A percentile compares a stretch with the other conserved stretches of the same genome.
phyloP scores from a whole-genome alignment of 2,888 invertebrate species.

The Eurois occulta region DNA sequence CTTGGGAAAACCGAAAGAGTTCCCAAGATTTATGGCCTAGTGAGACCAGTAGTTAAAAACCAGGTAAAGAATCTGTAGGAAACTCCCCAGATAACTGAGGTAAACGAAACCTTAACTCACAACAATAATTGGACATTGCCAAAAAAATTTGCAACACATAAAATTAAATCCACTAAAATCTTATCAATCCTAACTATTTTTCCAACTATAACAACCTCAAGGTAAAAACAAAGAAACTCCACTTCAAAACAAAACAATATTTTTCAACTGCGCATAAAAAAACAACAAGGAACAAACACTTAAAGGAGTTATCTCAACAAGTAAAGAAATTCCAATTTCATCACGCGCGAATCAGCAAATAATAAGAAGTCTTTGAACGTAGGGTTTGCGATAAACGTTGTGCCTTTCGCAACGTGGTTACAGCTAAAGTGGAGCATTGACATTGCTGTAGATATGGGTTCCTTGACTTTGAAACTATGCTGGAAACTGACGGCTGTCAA shows the following conservation, averaged over 20 bases:
- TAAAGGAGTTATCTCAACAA: conserved; percentile 53
- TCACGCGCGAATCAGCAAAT: conserved; percentile 71
- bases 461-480: conserved; percentile 73
- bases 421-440: conserved; percentile 74
- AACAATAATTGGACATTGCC: not conserved
- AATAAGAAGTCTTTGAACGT: conserved; percentile 69
- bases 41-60: not conserved
- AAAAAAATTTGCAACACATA: conserved; percentile 1
- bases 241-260: conserved; percentile 19
- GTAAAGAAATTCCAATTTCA: conserved; percentile 64
- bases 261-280: conserved; percentile 38
- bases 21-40: not conserved
- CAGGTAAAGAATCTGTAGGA: not conserved
- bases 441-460: conserved; percentile 75
- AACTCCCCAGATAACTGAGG: not conserved
- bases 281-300: conserved; percentile 64
- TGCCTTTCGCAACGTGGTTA: conserved; percentile 76
- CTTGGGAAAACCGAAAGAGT: not conserved
- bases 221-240: conserved; percentile 8
- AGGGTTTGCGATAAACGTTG: conserved; percentile 70
- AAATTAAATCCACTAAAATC: conserved; percentile 30
- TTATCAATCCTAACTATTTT: conserved; percentile 17
- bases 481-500: conserved; percentile 58
- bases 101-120: not conserved
- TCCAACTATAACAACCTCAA: not conserved